A percentile compares a stretch with the other conserved stretches of the same genome.
These are phyloP conservation scores for Candidula unifasciata DNA, from an alignment of 2,888 invertebrate species.

Conservation along the genomic window DNA sequence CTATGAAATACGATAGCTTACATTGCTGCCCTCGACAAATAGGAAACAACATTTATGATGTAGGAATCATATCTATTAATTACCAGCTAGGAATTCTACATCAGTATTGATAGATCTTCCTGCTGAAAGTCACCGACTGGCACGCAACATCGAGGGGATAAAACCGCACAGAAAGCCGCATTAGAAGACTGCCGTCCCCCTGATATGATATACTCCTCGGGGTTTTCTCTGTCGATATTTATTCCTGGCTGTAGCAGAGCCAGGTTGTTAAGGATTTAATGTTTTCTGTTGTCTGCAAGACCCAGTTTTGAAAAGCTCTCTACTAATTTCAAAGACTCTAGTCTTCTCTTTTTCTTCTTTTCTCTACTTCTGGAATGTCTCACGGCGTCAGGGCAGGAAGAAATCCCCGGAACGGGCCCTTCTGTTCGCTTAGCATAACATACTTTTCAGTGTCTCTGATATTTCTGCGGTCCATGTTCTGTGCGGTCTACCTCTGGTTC, in stretches of 20 bases:
- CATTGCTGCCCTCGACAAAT: neutral
- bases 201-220: constrained; percentile 4
- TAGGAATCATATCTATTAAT: constrained; percentile 1
- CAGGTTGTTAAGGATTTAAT: neutral
- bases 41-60: neutral
- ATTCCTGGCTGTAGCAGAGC: neutral
- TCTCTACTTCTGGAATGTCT: too few species aligned
- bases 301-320: neutral
- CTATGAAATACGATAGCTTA: neutral
- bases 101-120: neutral
- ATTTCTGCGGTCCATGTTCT: too few species aligned
- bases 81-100: neutral
- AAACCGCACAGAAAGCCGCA: neutral
- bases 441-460: too few species aligned
- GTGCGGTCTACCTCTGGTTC: too few species aligned
- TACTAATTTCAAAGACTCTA: too few species aligned
- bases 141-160: neutral
- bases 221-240: neutral
- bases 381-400: too few species aligned
- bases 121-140: neutral
- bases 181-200: neutral
- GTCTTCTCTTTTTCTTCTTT: too few species aligned
- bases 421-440: too few species aligned
- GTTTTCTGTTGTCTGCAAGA: neutral
- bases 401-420: too few species aligned